Conservation (phyloP, 2,797 vertebrate species). For the Sus cebifrons region DNA sequence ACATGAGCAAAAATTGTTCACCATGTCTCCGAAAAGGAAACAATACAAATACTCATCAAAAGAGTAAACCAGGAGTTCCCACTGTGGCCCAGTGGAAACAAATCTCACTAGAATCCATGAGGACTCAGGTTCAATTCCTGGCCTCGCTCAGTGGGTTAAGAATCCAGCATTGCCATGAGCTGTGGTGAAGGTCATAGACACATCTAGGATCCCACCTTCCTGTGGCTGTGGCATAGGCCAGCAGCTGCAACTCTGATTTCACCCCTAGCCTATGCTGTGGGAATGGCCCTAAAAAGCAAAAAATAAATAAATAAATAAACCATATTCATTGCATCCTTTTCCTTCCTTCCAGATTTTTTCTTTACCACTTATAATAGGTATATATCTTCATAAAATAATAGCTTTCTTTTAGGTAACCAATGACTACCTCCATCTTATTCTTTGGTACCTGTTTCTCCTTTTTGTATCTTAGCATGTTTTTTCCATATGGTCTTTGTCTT, state of each 20-base stretch:
- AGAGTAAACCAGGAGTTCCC: neutral
- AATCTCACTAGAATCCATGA: no score
- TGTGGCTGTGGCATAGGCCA: no score
- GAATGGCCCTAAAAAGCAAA: no score
- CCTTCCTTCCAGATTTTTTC: neutral
- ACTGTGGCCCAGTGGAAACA: no score
- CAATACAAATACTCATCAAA: neutral
- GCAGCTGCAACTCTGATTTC: no score
- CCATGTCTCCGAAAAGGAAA: slow-evolving; percentile 33
- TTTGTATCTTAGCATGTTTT: neutral
- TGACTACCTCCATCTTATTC: neutral
- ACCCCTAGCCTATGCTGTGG: no score
- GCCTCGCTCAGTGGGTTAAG: no score
- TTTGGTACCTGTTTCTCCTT: neutral
- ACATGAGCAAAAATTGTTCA: neutral
- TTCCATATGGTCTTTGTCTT: neutral
- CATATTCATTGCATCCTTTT: slow-evolving; percentile 32
- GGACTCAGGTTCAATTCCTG: no score
- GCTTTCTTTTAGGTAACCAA: neutral
- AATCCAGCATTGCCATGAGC: no score
- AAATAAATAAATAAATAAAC: neutral
- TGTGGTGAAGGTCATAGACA: no score
- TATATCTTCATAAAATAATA: neutral
- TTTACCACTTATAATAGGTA: neutral
- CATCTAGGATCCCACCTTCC: no score